phyloP scores from a whole-genome alignment of 2,888 invertebrate genomes.

The Esperia sulphurella region DNA sequence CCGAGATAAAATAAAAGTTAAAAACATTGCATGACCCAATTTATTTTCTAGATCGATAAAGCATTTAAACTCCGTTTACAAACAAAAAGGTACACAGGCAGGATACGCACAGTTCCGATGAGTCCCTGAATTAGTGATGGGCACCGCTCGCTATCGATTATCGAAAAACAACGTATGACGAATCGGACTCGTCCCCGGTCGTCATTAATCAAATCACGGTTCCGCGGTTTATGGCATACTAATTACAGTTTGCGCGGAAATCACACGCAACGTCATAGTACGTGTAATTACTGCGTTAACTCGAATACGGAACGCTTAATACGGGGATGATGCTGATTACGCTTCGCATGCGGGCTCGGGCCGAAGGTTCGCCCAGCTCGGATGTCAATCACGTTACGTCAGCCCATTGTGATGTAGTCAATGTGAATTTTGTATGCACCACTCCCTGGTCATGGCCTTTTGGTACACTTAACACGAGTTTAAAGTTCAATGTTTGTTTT shows the following conservation, averaged over 20 bases:
- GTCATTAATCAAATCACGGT: conserved; percentile 71
- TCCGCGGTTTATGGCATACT: conserved; percentile 70
- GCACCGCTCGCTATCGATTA: conserved; percentile 33
- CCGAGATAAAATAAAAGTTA: too few relatives aligned
- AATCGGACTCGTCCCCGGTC: conserved; percentile 29
- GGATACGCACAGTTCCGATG: not conserved
- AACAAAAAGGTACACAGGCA: not conserved
- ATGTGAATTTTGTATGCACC: conserved; percentile 10
- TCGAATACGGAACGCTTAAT: conserved; percentile 46
- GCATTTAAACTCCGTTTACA: not conserved
- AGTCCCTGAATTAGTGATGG: conserved; percentile 23
- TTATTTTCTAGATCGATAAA: too few relatives aligned
- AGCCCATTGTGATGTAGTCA: conserved; percentile 32
- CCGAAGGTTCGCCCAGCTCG: conserved; percentile 38
- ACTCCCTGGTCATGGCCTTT: conserved; percentile 4
- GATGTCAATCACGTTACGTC: conserved; percentile 43
- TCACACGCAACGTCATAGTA: conserved; percentile 38
- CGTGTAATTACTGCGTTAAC: conserved; percentile 52
- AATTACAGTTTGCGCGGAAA: conserved; percentile 66
- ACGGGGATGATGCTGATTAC: conserved; percentile 49
- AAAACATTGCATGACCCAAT: too few relatives aligned
- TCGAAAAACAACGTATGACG: conserved; percentile 42
- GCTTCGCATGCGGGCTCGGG: conserved; percentile 46
- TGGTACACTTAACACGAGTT: not conserved
- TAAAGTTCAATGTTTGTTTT: conserved; percentile 1